A percentile compares a stretch with the other conserved stretches of the same genome.
Evolutionary conservation across 2,797 vertebrate genomes (phyloP).

Genomic region (Coendou prehensilis): DNA sequence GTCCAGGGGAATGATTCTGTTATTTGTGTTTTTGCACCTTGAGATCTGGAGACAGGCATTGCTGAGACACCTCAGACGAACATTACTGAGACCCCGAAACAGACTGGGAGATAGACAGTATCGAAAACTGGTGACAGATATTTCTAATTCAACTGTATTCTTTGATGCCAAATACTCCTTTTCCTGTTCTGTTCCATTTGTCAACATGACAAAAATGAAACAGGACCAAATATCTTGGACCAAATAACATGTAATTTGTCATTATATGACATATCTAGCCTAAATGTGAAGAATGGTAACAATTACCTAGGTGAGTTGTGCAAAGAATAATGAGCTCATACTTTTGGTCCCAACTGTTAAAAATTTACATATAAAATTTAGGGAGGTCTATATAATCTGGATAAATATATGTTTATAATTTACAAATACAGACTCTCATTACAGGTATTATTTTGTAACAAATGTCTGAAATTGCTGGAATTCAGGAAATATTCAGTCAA

Average conservation of each 20-base stretch:
- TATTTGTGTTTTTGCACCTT: slow-evolving; percentile 71
- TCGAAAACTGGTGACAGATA: slow-evolving; percentile 68
- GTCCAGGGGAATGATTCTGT: slow-evolving; percentile 56
- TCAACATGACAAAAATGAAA: slow-evolving; percentile 66
- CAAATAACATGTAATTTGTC: slow-evolving; percentile 69
- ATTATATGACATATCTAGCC: slow-evolving; percentile 44
- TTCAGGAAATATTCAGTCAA: slow-evolving; percentile 29
- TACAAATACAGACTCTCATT: not conserved
- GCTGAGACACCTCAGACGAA: slow-evolving; percentile 61
- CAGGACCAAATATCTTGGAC: slow-evolving; percentile 50
- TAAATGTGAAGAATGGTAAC: slow-evolving; percentile 65
- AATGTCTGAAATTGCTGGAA: slow-evolving; percentile 36
- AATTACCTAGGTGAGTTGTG: slow-evolving; percentile 57
- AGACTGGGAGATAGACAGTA: slow-evolving; percentile 65
- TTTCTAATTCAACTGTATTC: slow-evolving; percentile 72
- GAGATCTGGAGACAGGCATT: slow-evolving; percentile 59
- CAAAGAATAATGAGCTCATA: slow-evolving; percentile 53
- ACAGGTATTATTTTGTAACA: not conserved
- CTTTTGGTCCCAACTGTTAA: slow-evolving; percentile 18
- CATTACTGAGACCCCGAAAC: slow-evolving; percentile 67
- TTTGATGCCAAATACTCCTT: slow-evolving; percentile 64
- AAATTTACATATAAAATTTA: slow-evolving; percentile 20
- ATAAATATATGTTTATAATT: slow-evolving; percentile 48
- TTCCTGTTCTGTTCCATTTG: slow-evolving; percentile 59
- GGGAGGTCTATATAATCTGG: not conserved